These are phyloP conservation scores for Margaritifera margaritifera DNA, from an alignment of 2,888 invertebrate genomes.

Conservation along the genomic window DNA sequence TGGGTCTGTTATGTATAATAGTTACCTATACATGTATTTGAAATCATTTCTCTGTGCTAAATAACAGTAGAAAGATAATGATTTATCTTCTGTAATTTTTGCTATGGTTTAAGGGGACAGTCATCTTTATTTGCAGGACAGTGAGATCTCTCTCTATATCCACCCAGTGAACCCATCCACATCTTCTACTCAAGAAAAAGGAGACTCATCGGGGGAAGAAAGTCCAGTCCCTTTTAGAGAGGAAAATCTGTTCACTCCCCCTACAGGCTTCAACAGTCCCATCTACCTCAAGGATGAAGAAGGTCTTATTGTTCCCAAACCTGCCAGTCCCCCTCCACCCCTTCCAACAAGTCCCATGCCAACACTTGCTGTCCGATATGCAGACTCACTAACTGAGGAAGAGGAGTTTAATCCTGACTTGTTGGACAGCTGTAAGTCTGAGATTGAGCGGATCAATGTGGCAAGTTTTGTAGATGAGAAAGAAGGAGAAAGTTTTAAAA, in stretches of 20 bases:
- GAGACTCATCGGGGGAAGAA: background rate
- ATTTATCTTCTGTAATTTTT: too few relatives aligned
- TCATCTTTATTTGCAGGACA: conserved; percentile 7
- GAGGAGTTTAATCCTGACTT: conserved; percentile 38
- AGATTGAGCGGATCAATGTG: conserved; percentile 29
- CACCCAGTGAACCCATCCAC: background rate
- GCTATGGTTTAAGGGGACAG: too few relatives aligned
- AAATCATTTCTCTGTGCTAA: too few relatives aligned
- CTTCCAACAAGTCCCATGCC: conserved; percentile 45
- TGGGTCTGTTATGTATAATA: too few relatives aligned
- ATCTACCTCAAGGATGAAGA: conserved; percentile 23
- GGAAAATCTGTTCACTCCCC: conserved; percentile 38
- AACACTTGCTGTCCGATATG: conserved; percentile 7
- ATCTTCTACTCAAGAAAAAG: background rate
- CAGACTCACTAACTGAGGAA: conserved; percentile 12
- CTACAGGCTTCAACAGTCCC: conserved; percentile 38
- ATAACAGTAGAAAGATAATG: too few relatives aligned
- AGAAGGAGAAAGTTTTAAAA: too few relatives aligned
- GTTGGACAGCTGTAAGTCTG: conserved; percentile 44
- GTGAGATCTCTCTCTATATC: conserved; percentile 10
- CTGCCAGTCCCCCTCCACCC: conserved; percentile 40
- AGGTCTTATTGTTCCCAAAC: conserved; percentile 21
- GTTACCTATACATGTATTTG: too few relatives aligned
- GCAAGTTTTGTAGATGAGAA: background rate
- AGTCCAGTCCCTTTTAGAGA: conserved; percentile 2